These are phyloP conservation scores for Elephas maximus DNA, from an alignment of 2,113 vertebrate species.

Conservation along the genomic window DNA sequence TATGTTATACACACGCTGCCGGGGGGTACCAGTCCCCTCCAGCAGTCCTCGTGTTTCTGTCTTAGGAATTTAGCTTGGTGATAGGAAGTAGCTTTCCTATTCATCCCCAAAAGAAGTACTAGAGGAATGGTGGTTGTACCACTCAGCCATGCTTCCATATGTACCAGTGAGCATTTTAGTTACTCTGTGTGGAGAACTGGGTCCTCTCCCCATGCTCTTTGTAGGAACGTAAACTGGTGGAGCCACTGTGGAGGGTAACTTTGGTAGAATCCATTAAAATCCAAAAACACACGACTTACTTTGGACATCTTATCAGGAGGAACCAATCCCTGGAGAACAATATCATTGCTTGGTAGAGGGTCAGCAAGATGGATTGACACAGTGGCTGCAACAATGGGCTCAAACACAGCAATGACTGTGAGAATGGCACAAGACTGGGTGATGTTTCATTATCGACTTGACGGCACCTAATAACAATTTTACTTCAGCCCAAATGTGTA, in stretches of 20 bases:
- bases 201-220: not conserved
- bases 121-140: not conserved
- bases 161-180: not conserved
- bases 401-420: not conserved
- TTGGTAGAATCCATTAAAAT: constrained; percentile 8
- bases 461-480: not conserved
- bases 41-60: not conserved
- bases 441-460: not conserved
- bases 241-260: not conserved
- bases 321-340: not conserved
- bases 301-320: not conserved
- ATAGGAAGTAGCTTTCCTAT: constrained; percentile 53
- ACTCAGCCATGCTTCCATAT: not conserved
- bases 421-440: not conserved
- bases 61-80: not conserved
- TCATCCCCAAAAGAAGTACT: constrained; percentile 30
- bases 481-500: not conserved
- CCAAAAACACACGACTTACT: not conserved
- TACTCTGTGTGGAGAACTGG: not conserved
- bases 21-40: not conserved
- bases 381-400: not conserved
- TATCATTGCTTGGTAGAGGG: not conserved
- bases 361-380: not conserved
- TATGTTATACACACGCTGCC: not conserved
- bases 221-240: not conserved